Evolutionary conservation across 2,888 invertebrate genomes (phyloP).

Genomic region (Harmothoe impar): DNA sequence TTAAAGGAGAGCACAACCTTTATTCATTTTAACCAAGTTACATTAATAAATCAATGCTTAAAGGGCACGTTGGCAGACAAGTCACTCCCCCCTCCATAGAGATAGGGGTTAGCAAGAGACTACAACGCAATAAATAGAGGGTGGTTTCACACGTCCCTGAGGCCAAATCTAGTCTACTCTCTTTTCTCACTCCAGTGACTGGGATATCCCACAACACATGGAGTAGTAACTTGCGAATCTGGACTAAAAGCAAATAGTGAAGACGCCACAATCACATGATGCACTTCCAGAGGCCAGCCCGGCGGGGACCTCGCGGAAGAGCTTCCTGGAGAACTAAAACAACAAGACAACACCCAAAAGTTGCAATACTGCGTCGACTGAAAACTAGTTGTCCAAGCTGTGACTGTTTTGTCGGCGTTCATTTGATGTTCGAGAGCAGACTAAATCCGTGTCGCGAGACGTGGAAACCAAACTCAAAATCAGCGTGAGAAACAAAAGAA

Average conservation of each 20-base stretch:
- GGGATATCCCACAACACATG: neutral
- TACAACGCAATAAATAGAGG: constrained; percentile 36
- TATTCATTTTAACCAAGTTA: constrained; percentile 26
- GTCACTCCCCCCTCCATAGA: neutral
- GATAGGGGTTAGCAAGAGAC: neutral
- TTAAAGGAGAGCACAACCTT: constrained; percentile 46
- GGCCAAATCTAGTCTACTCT: neutral
- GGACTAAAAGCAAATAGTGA: constrained; percentile 41
- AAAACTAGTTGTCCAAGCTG: constrained; percentile 3
- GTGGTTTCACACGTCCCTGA: neutral
- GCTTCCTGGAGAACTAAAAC: constrained; percentile 11
- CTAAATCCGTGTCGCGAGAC: neutral
- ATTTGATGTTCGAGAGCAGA: neutral
- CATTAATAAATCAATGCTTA: constrained; percentile 20
- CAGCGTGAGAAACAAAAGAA: constrained; percentile 19
- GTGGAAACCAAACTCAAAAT: neutral
- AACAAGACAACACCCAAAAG: constrained; percentile 48
- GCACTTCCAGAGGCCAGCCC: neutral
- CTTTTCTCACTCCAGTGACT: neutral
- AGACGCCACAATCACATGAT: neutral
- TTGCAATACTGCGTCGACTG: constrained; percentile 20
- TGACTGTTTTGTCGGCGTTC: neutral
- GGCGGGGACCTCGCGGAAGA: neutral
- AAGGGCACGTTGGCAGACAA: constrained; percentile 31
- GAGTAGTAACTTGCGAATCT: neutral